Evolutionary conservation across 2,888 invertebrate genomes (phyloP).

Genomic region (Tetragnatha montana): DNA sequence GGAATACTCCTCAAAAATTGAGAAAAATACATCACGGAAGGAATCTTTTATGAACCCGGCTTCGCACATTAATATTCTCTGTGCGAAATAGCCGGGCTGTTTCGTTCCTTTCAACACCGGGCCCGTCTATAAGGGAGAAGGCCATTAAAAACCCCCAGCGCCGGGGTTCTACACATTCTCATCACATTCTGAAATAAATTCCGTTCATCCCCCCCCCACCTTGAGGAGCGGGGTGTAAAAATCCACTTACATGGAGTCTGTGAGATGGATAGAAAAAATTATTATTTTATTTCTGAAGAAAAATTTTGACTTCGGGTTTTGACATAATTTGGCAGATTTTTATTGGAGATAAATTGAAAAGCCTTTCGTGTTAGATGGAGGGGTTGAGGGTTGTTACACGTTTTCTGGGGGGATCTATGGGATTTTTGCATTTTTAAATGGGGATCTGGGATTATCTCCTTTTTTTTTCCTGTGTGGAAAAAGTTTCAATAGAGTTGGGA

Average conservation of each 20-base stretch:
- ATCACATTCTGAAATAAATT: constrained; percentile 24
- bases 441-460: neutral
- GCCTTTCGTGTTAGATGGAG: constrained; percentile 22
- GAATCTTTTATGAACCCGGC: neutral
- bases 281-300: neutral
- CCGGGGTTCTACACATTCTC: constrained; percentile 15
- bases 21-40: neutral
- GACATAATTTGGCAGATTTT: constrained; percentile 38
- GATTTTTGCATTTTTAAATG: constrained; percentile 40
- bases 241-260: constrained; percentile 14
- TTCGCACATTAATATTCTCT: neutral
- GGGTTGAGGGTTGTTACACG: neutral
- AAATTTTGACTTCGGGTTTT: neutral
- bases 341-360: constrained; percentile 61
- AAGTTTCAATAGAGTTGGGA: neutral
- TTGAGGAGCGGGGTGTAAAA: neutral
- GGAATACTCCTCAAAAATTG: neutral
- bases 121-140: neutral
- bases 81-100: neutral
- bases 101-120: neutral
- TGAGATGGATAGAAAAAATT: constrained; percentile 26
- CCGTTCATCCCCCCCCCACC: neutral
- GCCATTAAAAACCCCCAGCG: constrained; percentile 19
- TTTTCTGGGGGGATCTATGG: neutral
- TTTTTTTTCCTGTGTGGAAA: constrained; percentile 24